These are phyloP conservation scores for Pseudochaenichthys georgianus DNA, from an alignment of 2,797 vertebrate species.

Conservation along the genomic window DNA sequence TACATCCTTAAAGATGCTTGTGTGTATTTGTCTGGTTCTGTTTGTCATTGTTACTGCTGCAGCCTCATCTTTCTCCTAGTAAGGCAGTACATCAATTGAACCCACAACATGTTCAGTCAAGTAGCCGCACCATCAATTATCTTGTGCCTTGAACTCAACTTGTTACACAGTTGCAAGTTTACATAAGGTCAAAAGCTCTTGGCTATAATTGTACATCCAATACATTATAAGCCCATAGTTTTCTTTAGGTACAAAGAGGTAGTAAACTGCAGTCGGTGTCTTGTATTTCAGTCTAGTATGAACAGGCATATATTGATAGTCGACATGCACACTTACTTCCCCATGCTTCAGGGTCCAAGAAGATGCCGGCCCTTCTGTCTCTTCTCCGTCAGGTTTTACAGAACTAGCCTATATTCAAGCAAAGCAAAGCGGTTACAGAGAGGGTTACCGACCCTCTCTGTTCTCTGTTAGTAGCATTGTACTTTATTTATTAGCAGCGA, in stretches of 20 bases:
- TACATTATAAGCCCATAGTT: neutral
- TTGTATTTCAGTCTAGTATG: neutral
- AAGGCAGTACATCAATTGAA: constrained; percentile 12
- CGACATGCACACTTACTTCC: constrained; percentile 79
- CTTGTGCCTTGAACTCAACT: neutral
- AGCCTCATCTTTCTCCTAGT: constrained; percentile 12
- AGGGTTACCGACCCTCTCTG: constrained; percentile 31
- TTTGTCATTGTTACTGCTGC: neutral
- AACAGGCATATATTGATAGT: neutral
- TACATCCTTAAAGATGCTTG: constrained; percentile 14
- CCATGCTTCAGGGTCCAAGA: constrained; percentile 80
- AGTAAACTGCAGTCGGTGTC: neutral
- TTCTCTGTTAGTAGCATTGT: constrained; percentile 44
- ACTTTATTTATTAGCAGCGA: constrained; percentile 18
- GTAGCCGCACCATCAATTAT: neutral
- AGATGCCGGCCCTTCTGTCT: constrained; percentile 44
- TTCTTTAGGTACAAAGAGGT: neutral
- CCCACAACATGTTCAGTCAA: constrained; percentile 7
- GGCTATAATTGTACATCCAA: constrained; percentile 12
- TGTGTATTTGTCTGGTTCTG: constrained; percentile 11
- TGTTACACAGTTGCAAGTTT: neutral
- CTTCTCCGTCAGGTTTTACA: constrained; percentile 75
- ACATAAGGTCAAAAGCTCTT: neutral
- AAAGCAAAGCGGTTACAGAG: constrained; percentile 80
- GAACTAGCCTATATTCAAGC: constrained; percentile 85